These are phyloP conservation scores for Oryzias melastigma DNA, from an alignment of 2,113 vertebrate genomes.

Conservation along the genomic window DNA sequence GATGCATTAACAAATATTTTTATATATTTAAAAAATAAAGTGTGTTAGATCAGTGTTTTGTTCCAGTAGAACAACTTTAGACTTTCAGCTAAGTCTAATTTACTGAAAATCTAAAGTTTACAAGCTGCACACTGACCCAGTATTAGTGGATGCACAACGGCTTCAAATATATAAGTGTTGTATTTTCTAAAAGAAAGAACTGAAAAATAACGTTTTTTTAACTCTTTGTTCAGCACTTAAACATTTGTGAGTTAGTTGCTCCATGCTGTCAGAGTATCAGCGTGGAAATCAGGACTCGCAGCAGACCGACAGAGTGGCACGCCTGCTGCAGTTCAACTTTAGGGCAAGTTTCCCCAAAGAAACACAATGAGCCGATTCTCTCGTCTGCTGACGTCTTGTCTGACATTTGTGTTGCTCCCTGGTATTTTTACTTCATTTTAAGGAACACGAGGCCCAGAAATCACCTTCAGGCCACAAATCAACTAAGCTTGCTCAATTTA, in stretches of 20 bases:
- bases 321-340: constrained; percentile 30
- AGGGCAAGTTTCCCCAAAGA: constrained; percentile 21
- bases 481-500: not conserved
- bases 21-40: too few relatives aligned
- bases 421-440: constrained; percentile 43
- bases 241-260: not conserved
- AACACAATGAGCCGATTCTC: constrained; percentile 67
- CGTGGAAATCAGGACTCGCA: constrained; percentile 22
- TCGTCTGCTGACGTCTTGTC: constrained; percentile 60
- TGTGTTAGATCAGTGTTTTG: too few relatives aligned
- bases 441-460: constrained; percentile 25
- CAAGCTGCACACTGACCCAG: too few relatives aligned
- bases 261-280: constrained; percentile 12
- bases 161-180: not conserved
- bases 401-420: constrained; percentile 49
- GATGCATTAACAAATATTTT: too few relatives aligned
- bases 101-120: too few relatives aligned
- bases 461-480: constrained; percentile 13
- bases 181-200: not conserved
- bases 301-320: constrained; percentile 22
- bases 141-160: too few relatives aligned
- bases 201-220: too few relatives aligned
- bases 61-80: too few relatives aligned
- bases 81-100: too few relatives aligned
- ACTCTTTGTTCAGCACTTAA: not conserved